Evolutionary conservation across 2,888 invertebrate genomes (phyloP).

Genomic region (Palloptera scutellata): DNA sequence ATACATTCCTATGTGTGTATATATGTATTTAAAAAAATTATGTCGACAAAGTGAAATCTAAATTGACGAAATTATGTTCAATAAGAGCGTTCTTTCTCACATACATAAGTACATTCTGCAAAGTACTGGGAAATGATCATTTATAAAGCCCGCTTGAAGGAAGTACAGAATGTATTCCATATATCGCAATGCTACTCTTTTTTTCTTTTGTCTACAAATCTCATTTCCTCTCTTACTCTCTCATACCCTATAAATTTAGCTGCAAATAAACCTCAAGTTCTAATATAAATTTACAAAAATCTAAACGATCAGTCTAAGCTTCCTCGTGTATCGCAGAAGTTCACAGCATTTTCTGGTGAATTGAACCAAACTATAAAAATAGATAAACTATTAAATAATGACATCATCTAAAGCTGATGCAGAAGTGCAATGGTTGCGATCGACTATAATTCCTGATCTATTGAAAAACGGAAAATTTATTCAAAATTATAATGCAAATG

Average conservation of each 20-base stretch:
- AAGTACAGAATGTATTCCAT: too few relatives aligned
- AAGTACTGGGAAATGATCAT: too few relatives aligned
- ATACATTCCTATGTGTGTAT: too few relatives aligned
- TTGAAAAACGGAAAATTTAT: conserved; percentile 42
- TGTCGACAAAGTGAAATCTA: too few relatives aligned
- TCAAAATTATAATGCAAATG: conserved; percentile 15
- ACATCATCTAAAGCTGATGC: conserved; percentile 25
- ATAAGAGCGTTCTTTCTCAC: too few relatives aligned
- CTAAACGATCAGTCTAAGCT: not conserved
- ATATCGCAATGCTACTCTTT: too few relatives aligned
- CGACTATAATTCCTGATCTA: conserved; percentile 42
- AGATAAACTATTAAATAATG: conserved; percentile 1
- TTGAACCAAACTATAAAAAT: not conserved
- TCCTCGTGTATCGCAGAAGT: too few relatives aligned
- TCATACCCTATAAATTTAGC: not conserved
- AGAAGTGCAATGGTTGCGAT: conserved; percentile 48
- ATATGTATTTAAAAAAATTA: too few relatives aligned
- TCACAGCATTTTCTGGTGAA: not conserved
- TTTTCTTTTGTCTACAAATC: too few relatives aligned
- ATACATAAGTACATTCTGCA: too few relatives aligned
- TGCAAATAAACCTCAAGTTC: conserved; percentile 8
- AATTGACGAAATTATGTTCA: too few relatives aligned
- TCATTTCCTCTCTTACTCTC: not conserved
- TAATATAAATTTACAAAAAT: not conserved
- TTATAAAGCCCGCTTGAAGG: too few relatives aligned